Conservation (phyloP, 2,113 vertebrate species). For the Cyanocitta stelleri region DNA sequence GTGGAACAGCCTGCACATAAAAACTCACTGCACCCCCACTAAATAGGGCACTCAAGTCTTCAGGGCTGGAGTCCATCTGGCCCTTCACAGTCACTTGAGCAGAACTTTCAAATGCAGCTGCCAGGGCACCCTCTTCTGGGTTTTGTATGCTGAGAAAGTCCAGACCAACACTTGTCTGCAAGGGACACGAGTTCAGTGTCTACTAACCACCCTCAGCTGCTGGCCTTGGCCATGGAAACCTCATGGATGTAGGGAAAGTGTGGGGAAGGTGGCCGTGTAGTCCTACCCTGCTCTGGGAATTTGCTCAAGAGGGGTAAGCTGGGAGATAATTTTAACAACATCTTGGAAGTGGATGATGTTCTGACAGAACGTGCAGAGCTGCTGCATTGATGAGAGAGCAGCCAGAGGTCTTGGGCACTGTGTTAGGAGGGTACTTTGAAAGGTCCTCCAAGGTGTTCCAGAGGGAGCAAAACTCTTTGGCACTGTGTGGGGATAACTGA, state of each 20-base stretch:
- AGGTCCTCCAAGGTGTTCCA: background rate
- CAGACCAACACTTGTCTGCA: background rate
- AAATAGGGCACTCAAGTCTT: slow-evolving; percentile 2
- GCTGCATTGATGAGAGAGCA: background rate
- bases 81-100: background rate
- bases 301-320: background rate
- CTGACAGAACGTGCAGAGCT: background rate
- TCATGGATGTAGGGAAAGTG: accelerated
- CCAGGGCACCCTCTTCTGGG: background rate
- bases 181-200: background rate
- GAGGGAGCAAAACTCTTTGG: background rate
- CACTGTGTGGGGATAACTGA: background rate
- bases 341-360: background rate
- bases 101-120: background rate
- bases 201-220: background rate
- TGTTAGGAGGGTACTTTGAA: background rate
- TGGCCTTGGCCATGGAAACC: background rate
- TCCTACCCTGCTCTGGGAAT: background rate
- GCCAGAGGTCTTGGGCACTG: background rate
- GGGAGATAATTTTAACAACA: background rate
- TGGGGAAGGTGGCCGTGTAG: background rate
- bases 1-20: background rate
- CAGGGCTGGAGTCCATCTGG: slow-evolving; percentile 21
- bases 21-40: background rate
- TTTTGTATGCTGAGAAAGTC: background rate